A percentile compares a stretch with the other conserved stretches of the same genome.
phyloP scores from a whole-genome alignment of 1,140 invertebrate species.

The Lepidurus packardi region DNA sequence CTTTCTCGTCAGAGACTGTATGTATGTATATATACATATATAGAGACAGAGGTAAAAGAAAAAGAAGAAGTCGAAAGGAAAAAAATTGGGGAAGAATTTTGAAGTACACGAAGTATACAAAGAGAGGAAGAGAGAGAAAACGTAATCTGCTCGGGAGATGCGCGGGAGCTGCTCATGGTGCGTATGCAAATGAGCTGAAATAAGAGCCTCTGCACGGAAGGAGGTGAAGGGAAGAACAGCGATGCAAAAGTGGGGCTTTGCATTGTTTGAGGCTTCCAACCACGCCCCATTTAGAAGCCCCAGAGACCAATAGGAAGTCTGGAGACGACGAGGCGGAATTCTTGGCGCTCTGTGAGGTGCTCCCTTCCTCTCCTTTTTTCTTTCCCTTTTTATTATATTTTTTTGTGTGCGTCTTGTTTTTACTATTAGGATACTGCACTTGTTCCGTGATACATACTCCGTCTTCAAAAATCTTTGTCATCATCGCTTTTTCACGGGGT shows the following conservation, averaged over 20 bases:
- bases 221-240: neutral
- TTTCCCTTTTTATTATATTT: neutral
- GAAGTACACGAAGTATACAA: neutral
- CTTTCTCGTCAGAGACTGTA: too few relatives aligned
- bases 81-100: neutral
- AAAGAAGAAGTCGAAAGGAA: neutral
- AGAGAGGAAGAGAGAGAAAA: neutral
- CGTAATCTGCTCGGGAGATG: neutral
- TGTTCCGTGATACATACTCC: neutral
- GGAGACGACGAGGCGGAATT: slow-evolving; percentile 16
- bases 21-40: too few relatives aligned
- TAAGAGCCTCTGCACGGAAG: slow-evolving; percentile 9
- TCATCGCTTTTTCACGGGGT: neutral
- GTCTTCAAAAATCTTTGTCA: neutral
- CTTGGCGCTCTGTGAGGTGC: neutral
- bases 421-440: too few relatives aligned
- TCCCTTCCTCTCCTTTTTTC: neutral
- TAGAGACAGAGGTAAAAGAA: too few relatives aligned
- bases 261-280: neutral
- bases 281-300: slow-evolving; percentile 13
- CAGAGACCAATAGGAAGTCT: slow-evolving; percentile 21
- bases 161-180: neutral
- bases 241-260: neutral
- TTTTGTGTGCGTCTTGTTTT: too few relatives aligned
- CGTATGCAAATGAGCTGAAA: slow-evolving; percentile 19